Percentiles rank a stretch among this genome's conserved stretches.
Conservation (phyloP, 2,888 invertebrate species). For the Ophion ellenae region DNA sequence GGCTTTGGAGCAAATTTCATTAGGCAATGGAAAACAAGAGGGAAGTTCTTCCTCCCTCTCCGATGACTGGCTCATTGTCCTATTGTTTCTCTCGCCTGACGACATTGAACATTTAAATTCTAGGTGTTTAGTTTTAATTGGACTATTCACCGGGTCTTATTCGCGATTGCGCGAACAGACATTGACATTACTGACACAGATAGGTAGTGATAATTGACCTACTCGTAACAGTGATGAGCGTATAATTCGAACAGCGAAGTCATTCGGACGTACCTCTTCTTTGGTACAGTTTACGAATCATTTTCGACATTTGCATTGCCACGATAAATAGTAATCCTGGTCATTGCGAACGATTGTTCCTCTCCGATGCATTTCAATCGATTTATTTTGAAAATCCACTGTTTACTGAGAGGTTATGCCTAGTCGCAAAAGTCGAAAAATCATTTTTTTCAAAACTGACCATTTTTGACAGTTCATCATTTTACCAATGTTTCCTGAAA, state of each 20-base stretch:
- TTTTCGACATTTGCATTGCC: not conserved
- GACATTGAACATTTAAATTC: slow-evolving; percentile 59
- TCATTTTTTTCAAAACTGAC: too few relatives aligned
- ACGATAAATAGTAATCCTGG: not conserved
- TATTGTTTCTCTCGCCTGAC: slow-evolving; percentile 24
- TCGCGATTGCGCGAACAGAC: slow-evolving; percentile 25
- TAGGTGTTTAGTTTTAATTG: slow-evolving; percentile 35
- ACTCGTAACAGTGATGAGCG: slow-evolving; percentile 25
- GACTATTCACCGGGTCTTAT: slow-evolving; percentile 38
- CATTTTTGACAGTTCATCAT: too few relatives aligned
- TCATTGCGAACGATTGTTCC: too few relatives aligned
- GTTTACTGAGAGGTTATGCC: too few relatives aligned
- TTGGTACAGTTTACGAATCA: not conserved
- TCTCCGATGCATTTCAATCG: too few relatives aligned
- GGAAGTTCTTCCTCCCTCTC: not conserved
- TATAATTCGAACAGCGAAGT: not conserved
- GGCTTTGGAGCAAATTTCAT: slow-evolving; percentile 8
- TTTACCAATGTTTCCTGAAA: too few relatives aligned
- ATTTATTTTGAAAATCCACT: not conserved
- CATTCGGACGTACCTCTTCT: not conserved
- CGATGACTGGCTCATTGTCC: slow-evolving; percentile 28
- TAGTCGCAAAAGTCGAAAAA: too few relatives aligned
- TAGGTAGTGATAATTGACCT: slow-evolving; percentile 45
- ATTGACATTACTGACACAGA: slow-evolving; percentile 56
- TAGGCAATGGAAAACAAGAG: not conserved